Evolutionary conservation across 2,797 vertebrate species (phyloP), one percentile per base, ranked within the genome.

Genomic region (Sebastes hopkinsi): DNA sequence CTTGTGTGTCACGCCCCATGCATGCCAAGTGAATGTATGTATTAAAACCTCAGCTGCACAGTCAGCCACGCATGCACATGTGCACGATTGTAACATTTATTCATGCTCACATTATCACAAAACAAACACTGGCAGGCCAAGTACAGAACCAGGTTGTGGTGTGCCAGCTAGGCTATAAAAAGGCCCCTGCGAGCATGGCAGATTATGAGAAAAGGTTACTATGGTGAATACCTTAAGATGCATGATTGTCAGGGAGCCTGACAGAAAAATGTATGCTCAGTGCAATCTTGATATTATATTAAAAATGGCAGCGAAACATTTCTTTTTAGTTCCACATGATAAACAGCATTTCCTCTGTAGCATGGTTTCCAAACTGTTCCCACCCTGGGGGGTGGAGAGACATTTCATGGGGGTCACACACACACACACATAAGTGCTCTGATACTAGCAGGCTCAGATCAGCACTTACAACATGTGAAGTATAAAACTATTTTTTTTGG

Each of bases 71-170:
- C 38, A 54, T 34, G 34, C 58, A 36, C 55, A 77, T 34, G 58
- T 38, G 34, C 54, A 7, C 34, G 60, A 75, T 27, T 52, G 16
- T 65, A 83, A 69, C 46, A 82, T 78, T 72, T 87, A 80, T 83
- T 85, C 70, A 75, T 72, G 62, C 67, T 86, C 50, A 80, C n/a
- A 71, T 86, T 72, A 79, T 74, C 68, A 81, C 67, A 86, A 84
- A 86, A 81, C 68, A 78, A 82, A 80, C 67, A 75, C 50, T 64
- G 73, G 29, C 62, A 58, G 67, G 70, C 77, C 18, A 52, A 80
- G 16, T 18, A 22, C 75, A 70, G 67, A 54, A 36, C 2, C 60
- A 50, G 46, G 22, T 25, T 73, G 52, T 56, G 38, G 42, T 77
- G 61, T 68, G 50, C 62, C 72, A 82, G 72, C 20, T 2, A 4